Conservation (phyloP, 2,888 invertebrate genomes). For the Aplocera efformata region DNA sequence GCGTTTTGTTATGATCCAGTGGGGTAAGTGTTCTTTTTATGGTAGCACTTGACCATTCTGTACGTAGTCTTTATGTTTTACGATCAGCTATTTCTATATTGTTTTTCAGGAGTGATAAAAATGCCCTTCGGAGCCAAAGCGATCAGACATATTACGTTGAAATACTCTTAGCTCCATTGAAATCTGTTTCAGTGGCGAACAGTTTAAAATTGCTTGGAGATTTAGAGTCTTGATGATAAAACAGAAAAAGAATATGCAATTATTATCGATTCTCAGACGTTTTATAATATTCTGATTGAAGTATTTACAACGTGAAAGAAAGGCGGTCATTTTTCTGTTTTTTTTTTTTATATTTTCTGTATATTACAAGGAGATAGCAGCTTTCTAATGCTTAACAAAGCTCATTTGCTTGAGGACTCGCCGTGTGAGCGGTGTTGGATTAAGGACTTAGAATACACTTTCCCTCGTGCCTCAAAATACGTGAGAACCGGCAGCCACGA, state of each 20-base stretch:
- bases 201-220: not conserved
- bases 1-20: conserved; percentile 38
- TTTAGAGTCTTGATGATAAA: not conserved
- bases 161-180: not conserved
- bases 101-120: conserved; percentile 18
- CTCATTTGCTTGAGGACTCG: too few relatives aligned
- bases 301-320: too few relatives aligned
- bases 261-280: too few relatives aligned
- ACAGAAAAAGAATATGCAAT: not conserved
- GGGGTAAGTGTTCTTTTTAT: conserved; percentile 33
- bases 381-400: too few relatives aligned
- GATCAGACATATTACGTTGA: conserved; percentile 6
- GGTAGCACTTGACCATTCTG: conserved; percentile 18
- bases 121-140: conserved; percentile 7
- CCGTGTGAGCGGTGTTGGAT: too few relatives aligned
- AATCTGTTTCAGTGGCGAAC: not conserved
- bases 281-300: too few relatives aligned
- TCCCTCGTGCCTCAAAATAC: too few relatives aligned
- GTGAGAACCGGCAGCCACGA: too few relatives aligned
- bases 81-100: conserved; percentile 16
- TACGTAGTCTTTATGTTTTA: conserved; percentile 14
- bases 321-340: too few relatives aligned
- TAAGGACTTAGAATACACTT: too few relatives aligned
- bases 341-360: too few relatives aligned
- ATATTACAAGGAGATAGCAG: too few relatives aligned